Evolutionary conservation across 2,888 invertebrate genomes (phyloP).

Genomic region (Timema podura): DNA sequence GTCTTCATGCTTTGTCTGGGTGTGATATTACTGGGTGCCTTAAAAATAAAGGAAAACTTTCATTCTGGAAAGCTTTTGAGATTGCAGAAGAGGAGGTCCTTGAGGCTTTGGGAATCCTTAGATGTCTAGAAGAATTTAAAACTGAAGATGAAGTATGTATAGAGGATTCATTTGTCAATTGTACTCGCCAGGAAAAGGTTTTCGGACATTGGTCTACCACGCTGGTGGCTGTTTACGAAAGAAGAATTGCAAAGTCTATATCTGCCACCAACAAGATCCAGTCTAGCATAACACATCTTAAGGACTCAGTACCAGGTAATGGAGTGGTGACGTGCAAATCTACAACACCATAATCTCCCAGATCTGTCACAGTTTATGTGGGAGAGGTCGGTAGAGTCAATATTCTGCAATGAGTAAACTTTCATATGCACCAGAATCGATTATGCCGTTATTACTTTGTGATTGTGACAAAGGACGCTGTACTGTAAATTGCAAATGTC

Average conservation of each 20-base stretch:
- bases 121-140: slow-evolving; percentile 7
- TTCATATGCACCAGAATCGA: not conserved
- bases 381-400: not conserved
- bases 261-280: not conserved
- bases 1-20: not conserved
- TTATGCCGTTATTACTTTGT: not conserved
- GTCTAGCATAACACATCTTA: not conserved
- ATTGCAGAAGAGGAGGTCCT: not conserved
- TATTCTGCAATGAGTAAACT: not conserved
- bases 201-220: not conserved
- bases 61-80: not conserved
- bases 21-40: not conserved
- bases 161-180: not conserved
- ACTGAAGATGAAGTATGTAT: not conserved
- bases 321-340: slow-evolving; percentile 2
- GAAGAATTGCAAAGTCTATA: not conserved
- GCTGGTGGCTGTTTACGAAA: not conserved
- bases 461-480: slow-evolving; percentile 1
- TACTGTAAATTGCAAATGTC: slow-evolving; percentile 5
- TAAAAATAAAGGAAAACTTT: slow-evolving; percentile 6
- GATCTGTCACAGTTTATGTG: not conserved
- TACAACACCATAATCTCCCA: not conserved
- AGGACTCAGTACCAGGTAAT: not conserved
- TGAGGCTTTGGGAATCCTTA: not conserved
- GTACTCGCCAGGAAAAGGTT: not conserved